A percentile compares a stretch with the other conserved stretches of the same genome.
Conservation (phyloP, 2,797 vertebrate genomes). For the Hydrolagus colliei region DNA sequence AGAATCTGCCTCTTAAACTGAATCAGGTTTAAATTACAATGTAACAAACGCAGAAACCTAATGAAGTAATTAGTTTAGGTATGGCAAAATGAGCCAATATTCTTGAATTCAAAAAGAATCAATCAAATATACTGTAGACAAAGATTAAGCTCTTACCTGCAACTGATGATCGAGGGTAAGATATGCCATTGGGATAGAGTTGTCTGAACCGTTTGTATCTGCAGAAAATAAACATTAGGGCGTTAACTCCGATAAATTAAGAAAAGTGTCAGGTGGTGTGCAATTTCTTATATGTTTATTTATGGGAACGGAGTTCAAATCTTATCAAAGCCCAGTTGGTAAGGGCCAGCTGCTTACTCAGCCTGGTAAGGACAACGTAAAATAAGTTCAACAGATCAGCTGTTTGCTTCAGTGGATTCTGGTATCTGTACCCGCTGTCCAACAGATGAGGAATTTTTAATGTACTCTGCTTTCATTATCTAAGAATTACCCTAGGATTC, state of each 20-base stretch:
- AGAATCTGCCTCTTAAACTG: not conserved
- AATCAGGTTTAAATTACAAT: not conserved
- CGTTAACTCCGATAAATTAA: not conserved
- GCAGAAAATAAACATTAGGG: conserved; percentile 36
- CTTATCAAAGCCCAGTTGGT: conserved; percentile 25
- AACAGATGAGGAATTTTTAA: not conserved
- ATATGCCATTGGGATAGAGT: conserved; percentile 99
- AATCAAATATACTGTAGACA: not conserved
- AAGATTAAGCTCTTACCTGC: conserved; percentile 67
- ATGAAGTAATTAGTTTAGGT: not conserved
- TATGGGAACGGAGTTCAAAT: conserved; percentile 25
- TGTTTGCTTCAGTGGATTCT: conserved; percentile 26
- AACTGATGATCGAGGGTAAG: conserved; percentile 96
- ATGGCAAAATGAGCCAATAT: not conserved
- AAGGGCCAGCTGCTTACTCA: conserved; percentile 17
- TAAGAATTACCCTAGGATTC: not conserved
- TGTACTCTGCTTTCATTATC: not conserved
- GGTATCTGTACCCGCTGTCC: not conserved
- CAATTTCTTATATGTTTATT: conserved; percentile 22
- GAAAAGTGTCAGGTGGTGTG: conserved; percentile 11
- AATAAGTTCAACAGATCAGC: conserved; percentile 15
- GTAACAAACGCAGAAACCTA: not conserved
- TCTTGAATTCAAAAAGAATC: not conserved
- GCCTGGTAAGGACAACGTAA: conserved; percentile 19
- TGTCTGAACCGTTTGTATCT: conserved; percentile 97